Evolutionary conservation across 2,113 vertebrate genomes (phyloP).

Genomic region (Anoura caudifer): DNA sequence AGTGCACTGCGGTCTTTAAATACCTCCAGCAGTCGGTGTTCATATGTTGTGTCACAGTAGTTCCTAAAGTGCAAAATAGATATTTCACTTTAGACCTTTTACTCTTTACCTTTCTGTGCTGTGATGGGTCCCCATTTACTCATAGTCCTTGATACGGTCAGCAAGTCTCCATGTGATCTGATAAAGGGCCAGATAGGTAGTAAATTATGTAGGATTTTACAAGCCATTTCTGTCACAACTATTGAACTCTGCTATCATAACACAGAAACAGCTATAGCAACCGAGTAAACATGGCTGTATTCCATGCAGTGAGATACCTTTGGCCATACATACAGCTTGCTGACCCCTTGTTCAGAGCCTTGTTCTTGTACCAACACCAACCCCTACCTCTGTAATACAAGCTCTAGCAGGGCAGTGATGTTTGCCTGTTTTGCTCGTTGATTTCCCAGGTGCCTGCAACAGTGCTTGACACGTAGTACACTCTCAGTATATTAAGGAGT

Average conservation of each 20-base stretch:
- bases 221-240: background rate
- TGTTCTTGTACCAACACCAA: background rate
- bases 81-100: background rate
- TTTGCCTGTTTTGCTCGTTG: background rate
- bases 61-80: background rate
- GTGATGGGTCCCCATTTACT: background rate
- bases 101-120: background rate
- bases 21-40: background rate
- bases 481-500: background rate
- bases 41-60: background rate
- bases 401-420: background rate
- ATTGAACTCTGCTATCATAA: background rate
- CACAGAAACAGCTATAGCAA: background rate
- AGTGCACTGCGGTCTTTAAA: background rate
- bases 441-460: background rate
- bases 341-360: background rate
- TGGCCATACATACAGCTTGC: background rate
- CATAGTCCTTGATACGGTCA: background rate
- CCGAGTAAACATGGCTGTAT: background rate
- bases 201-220: conserved; percentile 5
- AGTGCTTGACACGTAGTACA: background rate
- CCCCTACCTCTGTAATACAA: background rate
- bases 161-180: background rate
- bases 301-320: background rate
- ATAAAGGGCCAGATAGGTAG: background rate